phyloP scores from a whole-genome alignment of 2,113 vertebrate genomes.

The Channa maculata region DNA sequence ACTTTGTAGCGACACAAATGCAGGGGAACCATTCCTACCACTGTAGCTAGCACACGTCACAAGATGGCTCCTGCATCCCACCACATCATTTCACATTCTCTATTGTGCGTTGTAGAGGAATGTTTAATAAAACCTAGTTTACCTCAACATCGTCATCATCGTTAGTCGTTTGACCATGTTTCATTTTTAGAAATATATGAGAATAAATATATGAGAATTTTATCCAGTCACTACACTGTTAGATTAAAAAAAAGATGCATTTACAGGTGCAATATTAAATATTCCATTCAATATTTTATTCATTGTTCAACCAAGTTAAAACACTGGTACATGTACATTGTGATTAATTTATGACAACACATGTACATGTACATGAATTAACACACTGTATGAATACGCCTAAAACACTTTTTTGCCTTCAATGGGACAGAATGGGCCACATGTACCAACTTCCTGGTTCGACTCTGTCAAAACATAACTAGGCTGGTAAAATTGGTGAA shows the following conservation, averaged over 20 bases:
- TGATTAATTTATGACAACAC: conserved; percentile 22
- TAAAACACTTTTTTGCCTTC: conserved; percentile 19
- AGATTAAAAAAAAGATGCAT: conserved; percentile 27
- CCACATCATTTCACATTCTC: too few species aligned
- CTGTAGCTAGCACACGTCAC: too few species aligned
- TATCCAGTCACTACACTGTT: conserved; percentile 14
- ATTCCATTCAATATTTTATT: conserved; percentile 44
- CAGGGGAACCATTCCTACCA: too few species aligned
- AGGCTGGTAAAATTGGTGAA: not conserved
- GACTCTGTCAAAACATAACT: conserved; percentile 14
- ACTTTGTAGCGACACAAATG: too few species aligned
- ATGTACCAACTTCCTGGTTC: conserved; percentile 28
- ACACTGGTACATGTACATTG: not conserved
- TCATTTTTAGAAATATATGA: conserved; percentile 31
- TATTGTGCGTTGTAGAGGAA: too few species aligned
- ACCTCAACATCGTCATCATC: conserved; percentile 21
- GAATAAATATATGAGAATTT: conserved; percentile 8
- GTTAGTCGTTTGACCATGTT: conserved; percentile 41
- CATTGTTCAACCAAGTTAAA: too few species aligned
- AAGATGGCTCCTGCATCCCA: too few species aligned
- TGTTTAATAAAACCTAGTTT: not conserved
- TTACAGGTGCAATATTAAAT: conserved; percentile 23
- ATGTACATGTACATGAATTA: conserved; percentile 28
- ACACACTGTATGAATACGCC: conserved; percentile 9
- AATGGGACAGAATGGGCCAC: conserved; percentile 10